Conservation (phyloP, 2,888 invertebrate species). For the Nymphalis urticae region DNA sequence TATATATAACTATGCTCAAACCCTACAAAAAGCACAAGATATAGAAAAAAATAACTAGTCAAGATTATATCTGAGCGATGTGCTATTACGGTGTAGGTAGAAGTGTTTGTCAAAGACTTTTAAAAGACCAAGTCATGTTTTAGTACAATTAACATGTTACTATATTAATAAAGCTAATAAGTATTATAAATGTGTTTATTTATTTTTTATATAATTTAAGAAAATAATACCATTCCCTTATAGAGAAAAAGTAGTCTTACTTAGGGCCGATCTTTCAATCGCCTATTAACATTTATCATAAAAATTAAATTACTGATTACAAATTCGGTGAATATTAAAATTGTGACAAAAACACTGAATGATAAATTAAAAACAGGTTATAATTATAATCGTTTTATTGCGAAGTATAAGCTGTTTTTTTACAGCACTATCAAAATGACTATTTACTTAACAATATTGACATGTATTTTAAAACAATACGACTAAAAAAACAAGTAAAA, state of each 20-base stretch:
- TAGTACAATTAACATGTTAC: slow-evolving; percentile 25
- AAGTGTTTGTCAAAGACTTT: slow-evolving; percentile 8
- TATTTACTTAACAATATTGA: slow-evolving; percentile 7
- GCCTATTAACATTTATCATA: too few species aligned
- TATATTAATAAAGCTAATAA: slow-evolving; percentile 32
- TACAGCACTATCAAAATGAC: slow-evolving; percentile 7
- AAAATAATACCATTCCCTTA: too few species aligned
- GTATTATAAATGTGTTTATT: slow-evolving; percentile 23
- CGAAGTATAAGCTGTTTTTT: slow-evolving; percentile 18
- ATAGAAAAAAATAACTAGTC: slow-evolving; percentile 38
- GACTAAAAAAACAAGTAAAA: slow-evolving; percentile 11
- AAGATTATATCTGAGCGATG: slow-evolving; percentile 32
- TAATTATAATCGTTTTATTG: slow-evolving; percentile 19
- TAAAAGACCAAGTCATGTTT: slow-evolving; percentile 14
- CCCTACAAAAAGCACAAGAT: slow-evolving; percentile 1
- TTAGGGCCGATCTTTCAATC: too few species aligned
- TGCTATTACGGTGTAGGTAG: slow-evolving; percentile 25
- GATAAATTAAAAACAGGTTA: too few species aligned
- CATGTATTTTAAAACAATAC: not conserved
- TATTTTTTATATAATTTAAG: not conserved
- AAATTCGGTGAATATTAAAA: too few species aligned
- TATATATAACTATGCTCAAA: not conserved
- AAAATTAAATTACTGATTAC: too few species aligned
- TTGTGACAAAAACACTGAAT: too few species aligned
- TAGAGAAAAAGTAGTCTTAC: too few species aligned